Conservation (phyloP, 2,113 vertebrate genomes). For the Potamarius usumacintae region DNA sequence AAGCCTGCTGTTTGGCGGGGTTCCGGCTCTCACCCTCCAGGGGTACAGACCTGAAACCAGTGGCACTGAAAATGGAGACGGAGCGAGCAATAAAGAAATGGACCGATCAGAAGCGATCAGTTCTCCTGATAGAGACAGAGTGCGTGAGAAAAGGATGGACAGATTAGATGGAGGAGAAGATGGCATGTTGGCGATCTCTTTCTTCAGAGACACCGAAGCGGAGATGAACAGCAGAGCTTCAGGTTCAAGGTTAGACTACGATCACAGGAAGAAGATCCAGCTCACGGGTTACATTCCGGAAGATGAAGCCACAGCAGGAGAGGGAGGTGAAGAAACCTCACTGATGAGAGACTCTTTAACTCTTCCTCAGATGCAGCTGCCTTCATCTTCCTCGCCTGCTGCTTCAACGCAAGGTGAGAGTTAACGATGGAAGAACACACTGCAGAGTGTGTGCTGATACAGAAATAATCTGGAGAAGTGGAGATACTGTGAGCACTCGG, state of each 20-base stretch:
- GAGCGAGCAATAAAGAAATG: not conserved
- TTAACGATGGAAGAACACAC: not conserved
- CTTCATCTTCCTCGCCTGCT: constrained; percentile 83
- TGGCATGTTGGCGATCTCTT: not conserved
- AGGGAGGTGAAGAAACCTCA: constrained; percentile 70
- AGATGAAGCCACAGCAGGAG: constrained; percentile 43
- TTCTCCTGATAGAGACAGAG: not conserved
- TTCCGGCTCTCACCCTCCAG: constrained; percentile 30
- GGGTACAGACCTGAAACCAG: constrained; percentile 1
- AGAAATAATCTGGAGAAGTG: too few species aligned
- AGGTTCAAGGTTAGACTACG: constrained; percentile 79
- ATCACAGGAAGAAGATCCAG: constrained; percentile 79
- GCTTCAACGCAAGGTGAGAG: constrained; percentile 56
- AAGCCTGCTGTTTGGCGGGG: constrained; percentile 52
- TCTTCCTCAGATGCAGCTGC: constrained; percentile 88
- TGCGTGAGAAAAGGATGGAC: not conserved
- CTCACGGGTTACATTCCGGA: constrained; percentile 91
- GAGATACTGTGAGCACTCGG: too few species aligned
- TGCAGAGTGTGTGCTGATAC: too few species aligned
- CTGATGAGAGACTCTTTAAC: constrained; percentile 83
- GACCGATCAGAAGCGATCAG: not conserved
- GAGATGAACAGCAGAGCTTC: constrained; percentile 73
- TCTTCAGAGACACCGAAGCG: not conserved
- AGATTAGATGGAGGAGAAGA: not conserved
- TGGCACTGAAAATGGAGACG: not conserved